These are phyloP conservation scores for Trachymyrmex cornetzi DNA, from an alignment of 1,140 invertebrate genomes.

Conservation along the genomic window DNA sequence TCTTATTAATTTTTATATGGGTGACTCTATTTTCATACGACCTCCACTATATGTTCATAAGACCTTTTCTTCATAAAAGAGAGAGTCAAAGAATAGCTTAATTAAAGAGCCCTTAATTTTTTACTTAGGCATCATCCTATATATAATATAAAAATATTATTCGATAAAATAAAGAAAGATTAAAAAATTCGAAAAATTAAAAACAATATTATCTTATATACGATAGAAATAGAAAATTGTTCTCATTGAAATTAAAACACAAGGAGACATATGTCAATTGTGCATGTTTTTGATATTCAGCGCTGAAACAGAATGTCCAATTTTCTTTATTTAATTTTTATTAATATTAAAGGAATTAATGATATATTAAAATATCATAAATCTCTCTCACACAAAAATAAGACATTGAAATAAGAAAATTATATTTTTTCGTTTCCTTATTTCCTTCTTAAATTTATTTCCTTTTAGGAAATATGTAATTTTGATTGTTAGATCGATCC, in stretches of 20 bases:
- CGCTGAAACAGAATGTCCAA: not conserved
- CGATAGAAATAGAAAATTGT: not conserved
- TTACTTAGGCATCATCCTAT: too few species aligned
- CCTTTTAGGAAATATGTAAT: not conserved
- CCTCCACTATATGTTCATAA: too few species aligned
- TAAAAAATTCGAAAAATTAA: not conserved
- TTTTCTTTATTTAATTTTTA: not conserved
- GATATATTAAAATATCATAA: too few species aligned
- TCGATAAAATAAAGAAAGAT: not conserved
- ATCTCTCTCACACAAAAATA: not conserved
- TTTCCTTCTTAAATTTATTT: not conserved
- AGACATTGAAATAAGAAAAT: not conserved
- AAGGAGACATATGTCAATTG: not conserved
- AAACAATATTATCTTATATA: not conserved
- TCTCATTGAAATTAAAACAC: not conserved
- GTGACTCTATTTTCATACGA: too few species aligned
- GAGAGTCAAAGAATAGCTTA: too few species aligned
- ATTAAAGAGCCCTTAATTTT: too few species aligned
- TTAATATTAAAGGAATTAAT: constrained; percentile 4
- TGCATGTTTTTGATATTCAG: not conserved
- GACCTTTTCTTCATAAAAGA: too few species aligned
- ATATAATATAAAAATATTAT: not conserved
- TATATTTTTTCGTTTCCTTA: not conserved
- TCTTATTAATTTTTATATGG: too few species aligned
- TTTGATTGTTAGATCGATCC: not conserved